phyloP scores from a whole-genome alignment of 2,888 invertebrate species.

The Oscheius myriophilus region DNA sequence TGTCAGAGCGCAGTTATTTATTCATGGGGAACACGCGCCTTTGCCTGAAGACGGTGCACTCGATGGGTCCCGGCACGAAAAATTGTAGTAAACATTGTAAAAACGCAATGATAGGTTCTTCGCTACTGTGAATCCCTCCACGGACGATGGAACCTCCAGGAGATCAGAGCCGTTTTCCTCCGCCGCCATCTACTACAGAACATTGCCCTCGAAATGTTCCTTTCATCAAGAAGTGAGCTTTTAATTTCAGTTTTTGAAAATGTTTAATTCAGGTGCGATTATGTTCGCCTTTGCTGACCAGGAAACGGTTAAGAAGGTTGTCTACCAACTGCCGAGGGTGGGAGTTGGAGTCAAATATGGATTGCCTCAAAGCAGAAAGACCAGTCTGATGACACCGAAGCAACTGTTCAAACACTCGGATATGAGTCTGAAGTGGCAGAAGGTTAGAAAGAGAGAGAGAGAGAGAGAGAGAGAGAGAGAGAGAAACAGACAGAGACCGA shows the following conservation, averaged over 20 bases:
- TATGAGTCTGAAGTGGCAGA: conserved; percentile 79
- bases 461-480: neutral
- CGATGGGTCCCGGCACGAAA: neutral
- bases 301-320: conserved; percentile 90
- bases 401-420: conserved; percentile 98
- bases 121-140: conserved; percentile 98
- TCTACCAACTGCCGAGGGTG: conserved; percentile 54
- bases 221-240: conserved; percentile 90
- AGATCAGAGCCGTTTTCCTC: conserved; percentile 97
- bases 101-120: conserved; percentile 79
- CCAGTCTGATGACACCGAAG: conserved; percentile 97
- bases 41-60: neutral
- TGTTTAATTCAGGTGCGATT: conserved; percentile 85
- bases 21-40: conserved; percentile 19
- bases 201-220: conserved; percentile 93
- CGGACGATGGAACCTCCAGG: conserved; percentile 99
- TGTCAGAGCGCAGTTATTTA: conserved; percentile 16
- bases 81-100: neutral
- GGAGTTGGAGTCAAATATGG: conserved; percentile 87
- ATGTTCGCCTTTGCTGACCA: conserved; percentile 98
- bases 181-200: conserved; percentile 95
- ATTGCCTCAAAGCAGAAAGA: conserved; percentile 94
- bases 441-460: conserved; percentile 24
- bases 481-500: no score
- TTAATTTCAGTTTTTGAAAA: neutral